A percentile compares a stretch with the other conserved stretches of the same genome.
These are phyloP conservation scores for Exocentrus adspersus DNA, from an alignment of 2,888 invertebrate genomes.

Conservation along the genomic window DNA sequence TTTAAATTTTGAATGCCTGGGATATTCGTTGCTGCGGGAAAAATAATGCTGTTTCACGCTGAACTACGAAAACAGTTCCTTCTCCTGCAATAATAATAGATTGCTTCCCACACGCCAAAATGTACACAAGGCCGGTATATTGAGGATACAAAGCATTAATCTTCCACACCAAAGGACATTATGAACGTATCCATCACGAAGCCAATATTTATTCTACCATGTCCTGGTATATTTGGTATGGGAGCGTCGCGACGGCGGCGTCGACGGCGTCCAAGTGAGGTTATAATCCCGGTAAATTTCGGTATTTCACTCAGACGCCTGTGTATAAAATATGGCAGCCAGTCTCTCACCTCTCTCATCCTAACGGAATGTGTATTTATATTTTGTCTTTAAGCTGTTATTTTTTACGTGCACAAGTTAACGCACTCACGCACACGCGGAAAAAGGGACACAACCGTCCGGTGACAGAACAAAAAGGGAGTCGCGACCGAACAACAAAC, in stretches of 20 bases:
- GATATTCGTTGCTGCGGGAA: neutral
- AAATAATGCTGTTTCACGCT: neutral
- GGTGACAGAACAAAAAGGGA: constrained; percentile 10
- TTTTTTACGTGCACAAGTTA: constrained; percentile 12
- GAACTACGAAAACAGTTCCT: constrained; percentile 1
- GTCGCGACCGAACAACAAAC: constrained; percentile 26
- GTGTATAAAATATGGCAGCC: constrained; percentile 10
- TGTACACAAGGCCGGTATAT: constrained; percentile 10
- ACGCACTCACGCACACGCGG: constrained; percentile 5
- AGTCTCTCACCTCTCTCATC: constrained; percentile 23
- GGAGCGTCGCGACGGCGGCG: neutral
- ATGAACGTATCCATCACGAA: constrained; percentile 15
- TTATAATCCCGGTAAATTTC: constrained; percentile 14
- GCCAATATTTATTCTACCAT: constrained; percentile 13
- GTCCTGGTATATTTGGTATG: constrained; percentile 4
- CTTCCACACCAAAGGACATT: constrained; percentile 1
- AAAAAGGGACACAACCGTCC: constrained; percentile 10
- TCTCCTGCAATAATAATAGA: constrained; percentile 20
- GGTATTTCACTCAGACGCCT: neutral
- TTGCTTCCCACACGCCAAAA: constrained; percentile 17
- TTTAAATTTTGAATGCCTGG: neutral
- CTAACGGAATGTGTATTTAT: constrained; percentile 11
- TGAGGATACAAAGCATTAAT: constrained; percentile 9
- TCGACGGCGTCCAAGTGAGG: constrained; percentile 19
- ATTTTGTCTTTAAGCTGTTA: constrained; percentile 16